Percentiles rank a stretch among this genome's conserved stretches.
phyloP scores from a whole-genome alignment of 2,797 vertebrate genomes.

The Chrysocyon brachyurus region DNA sequence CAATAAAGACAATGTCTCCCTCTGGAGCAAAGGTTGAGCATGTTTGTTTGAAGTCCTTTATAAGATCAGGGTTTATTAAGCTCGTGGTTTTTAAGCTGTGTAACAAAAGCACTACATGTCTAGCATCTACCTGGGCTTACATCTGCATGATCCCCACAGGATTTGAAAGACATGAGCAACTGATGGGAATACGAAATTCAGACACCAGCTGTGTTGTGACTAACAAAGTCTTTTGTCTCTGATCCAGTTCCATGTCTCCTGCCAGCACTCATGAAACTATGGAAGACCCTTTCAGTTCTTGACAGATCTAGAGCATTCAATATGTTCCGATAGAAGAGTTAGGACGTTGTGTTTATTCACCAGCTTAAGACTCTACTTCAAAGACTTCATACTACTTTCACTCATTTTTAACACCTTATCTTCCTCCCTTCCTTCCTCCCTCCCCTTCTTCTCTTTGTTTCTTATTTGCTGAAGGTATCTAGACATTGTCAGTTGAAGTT shows the following conservation, averaged over 20 bases:
- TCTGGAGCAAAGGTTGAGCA: background rate
- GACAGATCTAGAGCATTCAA: background rate
- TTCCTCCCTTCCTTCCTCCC: background rate
- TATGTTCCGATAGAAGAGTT: background rate
- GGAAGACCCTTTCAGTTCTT: background rate
- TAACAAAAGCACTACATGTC: background rate
- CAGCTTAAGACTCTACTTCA: background rate
- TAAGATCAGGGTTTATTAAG: background rate
- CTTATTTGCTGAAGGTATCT: background rate
- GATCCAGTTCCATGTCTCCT: background rate
- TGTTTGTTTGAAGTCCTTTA: background rate
- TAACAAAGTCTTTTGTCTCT: background rate
- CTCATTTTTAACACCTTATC: background rate
- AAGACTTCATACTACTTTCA: background rate
- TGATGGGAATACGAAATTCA: background rate
- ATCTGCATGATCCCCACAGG: background rate
- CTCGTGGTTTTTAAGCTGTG: background rate
- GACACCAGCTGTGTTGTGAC: background rate
- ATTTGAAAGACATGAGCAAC: background rate
- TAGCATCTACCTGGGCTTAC: background rate
- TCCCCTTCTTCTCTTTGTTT: background rate
- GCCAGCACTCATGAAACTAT: background rate
- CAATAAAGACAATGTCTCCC: background rate
- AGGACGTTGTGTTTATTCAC: background rate
- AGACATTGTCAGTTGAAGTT: background rate